Base-by-base conservation (phyloP, 64 coral and sea anemone genomes). In the Anthopleura sola region DNA sequence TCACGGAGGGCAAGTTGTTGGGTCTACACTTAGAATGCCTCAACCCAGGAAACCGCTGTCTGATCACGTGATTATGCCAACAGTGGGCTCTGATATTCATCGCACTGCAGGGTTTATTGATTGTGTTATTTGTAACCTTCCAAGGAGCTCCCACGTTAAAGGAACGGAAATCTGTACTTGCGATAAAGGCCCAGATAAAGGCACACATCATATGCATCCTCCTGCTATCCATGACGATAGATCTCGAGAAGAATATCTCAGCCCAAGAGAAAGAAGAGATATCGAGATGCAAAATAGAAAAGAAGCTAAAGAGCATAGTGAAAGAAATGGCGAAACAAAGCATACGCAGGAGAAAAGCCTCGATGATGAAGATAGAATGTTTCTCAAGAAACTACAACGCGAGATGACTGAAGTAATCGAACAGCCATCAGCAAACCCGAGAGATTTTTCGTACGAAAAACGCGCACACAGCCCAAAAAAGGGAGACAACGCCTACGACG, bases 71-170 rank as follows among this genome's bases (percentile, higher is more conserved):
- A 3, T 14, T 12, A 15, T 31, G 1, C 11, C 83, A 78, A 34
- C 68, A 19, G 20, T 9, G 9, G 94, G 94, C 14, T 29, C 37
- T 24, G 39, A 57, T 0, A 71, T 96, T 86, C 94, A 92, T 23
- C 87, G 94, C 18, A 96, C 94, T 6, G 47, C 64, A 17, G 94
- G 83, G 1, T 96, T 92, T 31, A 89, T 77, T 32, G 86, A 86
- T 6, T 96, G 94, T 78, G 90, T 96, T 13, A 58, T 96, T 37
- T 96, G 94, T 46, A 88, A 90, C 44, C 60, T 96, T 47, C 94
- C 94, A 6, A 83, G 55, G 83, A 47, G 75, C 36, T 85, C 79
- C 18, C 90, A 92, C 5, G 83, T 75, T 32, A 87, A 55, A 11
- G 89, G 78, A 50, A 53, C 17, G 5, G 33, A 90, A 1, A 37